phyloP scores from a whole-genome alignment of 2,797 vertebrate genomes.

The Poecilia picta region DNA sequence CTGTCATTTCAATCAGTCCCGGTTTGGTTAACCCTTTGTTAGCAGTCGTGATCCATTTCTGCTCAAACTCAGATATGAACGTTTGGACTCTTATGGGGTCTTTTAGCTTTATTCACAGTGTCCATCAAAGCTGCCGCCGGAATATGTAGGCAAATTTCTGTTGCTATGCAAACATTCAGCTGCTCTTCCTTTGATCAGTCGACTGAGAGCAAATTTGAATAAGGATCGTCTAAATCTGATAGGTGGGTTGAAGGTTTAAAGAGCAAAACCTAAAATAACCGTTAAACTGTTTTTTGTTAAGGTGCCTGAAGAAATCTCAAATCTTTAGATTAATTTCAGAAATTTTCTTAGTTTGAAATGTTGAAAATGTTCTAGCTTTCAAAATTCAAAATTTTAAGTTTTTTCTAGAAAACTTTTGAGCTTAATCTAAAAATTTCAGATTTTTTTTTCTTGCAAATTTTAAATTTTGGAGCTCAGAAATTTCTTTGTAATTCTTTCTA shows the following conservation, averaged over 20 bases:
- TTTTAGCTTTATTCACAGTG: constrained; percentile 31
- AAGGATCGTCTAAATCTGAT: not conserved
- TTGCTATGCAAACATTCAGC: constrained; percentile 21
- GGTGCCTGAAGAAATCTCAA: no score
- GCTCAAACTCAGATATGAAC: constrained; percentile 24
- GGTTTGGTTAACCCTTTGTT: constrained; percentile 2
- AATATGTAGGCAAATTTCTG: constrained; percentile 41
- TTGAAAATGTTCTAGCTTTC: no score
- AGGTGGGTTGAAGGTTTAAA: not conserved
- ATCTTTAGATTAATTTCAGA: no score
- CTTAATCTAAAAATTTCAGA: no score
- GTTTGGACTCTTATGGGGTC: constrained; percentile 33
- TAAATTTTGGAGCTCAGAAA: no score
- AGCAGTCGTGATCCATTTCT: not conserved
- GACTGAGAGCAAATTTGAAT: constrained; percentile 43
- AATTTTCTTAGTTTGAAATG: no score
- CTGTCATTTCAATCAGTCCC: not conserved
- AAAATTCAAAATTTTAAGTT: not conserved
- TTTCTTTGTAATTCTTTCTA: not conserved
- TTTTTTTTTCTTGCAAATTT: no score
- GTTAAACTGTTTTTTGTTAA: not conserved
- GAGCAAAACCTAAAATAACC: not conserved
- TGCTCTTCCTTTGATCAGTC: not conserved
- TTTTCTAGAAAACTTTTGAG: no score
- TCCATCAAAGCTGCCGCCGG: constrained; percentile 44